These are phyloP conservation scores for Plagiodera versicolora DNA, from an alignment of 2,888 invertebrate species.

Conservation along the genomic window DNA sequence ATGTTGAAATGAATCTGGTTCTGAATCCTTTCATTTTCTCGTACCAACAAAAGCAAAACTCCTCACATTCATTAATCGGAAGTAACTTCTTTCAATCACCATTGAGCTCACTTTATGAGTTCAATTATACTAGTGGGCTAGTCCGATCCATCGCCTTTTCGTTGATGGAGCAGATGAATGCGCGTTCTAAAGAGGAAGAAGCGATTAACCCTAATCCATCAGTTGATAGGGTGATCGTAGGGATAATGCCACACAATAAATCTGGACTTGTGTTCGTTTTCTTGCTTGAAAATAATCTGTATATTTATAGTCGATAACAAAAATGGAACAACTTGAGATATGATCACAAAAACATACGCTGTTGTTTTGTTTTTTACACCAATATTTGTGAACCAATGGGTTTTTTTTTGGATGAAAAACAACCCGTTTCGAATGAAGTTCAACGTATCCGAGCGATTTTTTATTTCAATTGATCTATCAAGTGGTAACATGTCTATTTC, in stretches of 20 bases:
- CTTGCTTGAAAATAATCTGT: neutral
- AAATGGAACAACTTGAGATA: neutral
- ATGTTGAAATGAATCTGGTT: too few relatives aligned
- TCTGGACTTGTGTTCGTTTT: slow-evolving; percentile 29
- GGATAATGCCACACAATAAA: slow-evolving; percentile 38
- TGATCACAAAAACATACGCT: neutral
- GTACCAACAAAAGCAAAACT: too few relatives aligned
- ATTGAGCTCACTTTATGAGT: neutral
- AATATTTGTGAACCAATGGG: too few relatives aligned
- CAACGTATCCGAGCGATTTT: too few relatives aligned
- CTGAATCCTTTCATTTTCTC: too few relatives aligned
- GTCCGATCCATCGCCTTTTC: slow-evolving; percentile 15
- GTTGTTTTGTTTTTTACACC: neutral
- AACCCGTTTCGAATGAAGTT: too few relatives aligned
- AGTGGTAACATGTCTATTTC: too few relatives aligned
- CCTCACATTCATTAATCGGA: too few relatives aligned
- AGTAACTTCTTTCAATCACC: too few relatives aligned
- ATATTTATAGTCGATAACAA: neutral
- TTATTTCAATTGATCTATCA: too few relatives aligned
- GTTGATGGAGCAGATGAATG: slow-evolving; percentile 33
- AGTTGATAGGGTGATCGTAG: slow-evolving; percentile 38
- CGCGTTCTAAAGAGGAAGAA: slow-evolving; percentile 35
- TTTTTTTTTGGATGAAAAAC: too few relatives aligned
- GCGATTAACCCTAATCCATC: slow-evolving; percentile 44
- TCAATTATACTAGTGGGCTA: slow-evolving; percentile 10